Evolutionary conservation across 2,797 vertebrate genomes (phyloP), one percentile per base, ranked within the genome.

Genomic region (Prunella strophiata): DNA sequence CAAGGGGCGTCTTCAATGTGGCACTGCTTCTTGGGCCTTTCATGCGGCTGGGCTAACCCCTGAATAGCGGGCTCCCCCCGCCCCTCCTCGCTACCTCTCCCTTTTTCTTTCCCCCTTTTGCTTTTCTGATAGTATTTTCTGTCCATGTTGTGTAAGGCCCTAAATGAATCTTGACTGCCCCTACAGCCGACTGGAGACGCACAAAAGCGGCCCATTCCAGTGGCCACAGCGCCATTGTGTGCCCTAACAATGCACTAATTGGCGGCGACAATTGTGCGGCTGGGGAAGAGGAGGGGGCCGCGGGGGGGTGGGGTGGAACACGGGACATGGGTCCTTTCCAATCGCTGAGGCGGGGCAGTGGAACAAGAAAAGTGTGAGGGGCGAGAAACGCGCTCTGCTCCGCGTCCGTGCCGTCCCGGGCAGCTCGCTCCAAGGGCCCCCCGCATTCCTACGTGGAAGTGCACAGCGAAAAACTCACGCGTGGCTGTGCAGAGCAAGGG

Each of bases 91-190:
- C 77, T 76, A 71, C 93, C 93, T 76, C 94, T 87, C 82, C 94
- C 68, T 91, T 93, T 94, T 89, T 95, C 89, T 94, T 79, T 63
- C 91, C 97, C 96, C 95, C 96, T 97, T 98, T 98, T 98, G 98
- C 97, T 98, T 98, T 98, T 98, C 98, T 93, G 97, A 97, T 98
- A 98, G 98, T 98, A 98, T 99, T 98, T 99, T 98, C 98, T 98
- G 97, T 98, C 98, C 94, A 83, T 98, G 98, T 98, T 98, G 98
- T 98, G 98, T 97, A 97, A 98, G 97, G 96, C 96, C 97, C 98
- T 98, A 99, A 99, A 99, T 99, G 98, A 98, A 98, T 98, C 98
- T 98, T 99, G 99, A 99, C 99, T 98, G 98, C 98, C 98, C 98
- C 98, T 97, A 98, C 98, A 98, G 99, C 98, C 98, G 98, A 98